Evolutionary conservation across 2,888 invertebrate species (phyloP).

Genomic region (Teleogryllus oceanicus): DNA sequence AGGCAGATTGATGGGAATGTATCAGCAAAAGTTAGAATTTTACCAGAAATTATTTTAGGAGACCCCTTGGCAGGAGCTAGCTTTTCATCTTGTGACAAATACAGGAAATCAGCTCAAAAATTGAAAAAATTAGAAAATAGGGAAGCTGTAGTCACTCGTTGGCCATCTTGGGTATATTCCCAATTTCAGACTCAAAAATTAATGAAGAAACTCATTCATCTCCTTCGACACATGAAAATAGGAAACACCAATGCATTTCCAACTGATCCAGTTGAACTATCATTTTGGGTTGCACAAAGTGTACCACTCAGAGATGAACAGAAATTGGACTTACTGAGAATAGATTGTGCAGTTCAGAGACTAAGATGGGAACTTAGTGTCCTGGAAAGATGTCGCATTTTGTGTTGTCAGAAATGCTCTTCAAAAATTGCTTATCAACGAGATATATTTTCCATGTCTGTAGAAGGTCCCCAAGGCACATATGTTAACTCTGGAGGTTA

Average conservation of each 20-base stretch:
- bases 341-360: slow-evolving; percentile 66
- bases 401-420: slow-evolving; percentile 53
- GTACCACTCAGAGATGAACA: slow-evolving; percentile 65
- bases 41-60: slow-evolving; percentile 62
- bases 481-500: slow-evolving; percentile 78
- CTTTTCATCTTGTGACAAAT: slow-evolving; percentile 43
- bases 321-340: slow-evolving; percentile 59
- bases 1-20: slow-evolving; percentile 51
- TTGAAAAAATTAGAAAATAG: slow-evolving; percentile 38
- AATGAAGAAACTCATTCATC: slow-evolving; percentile 47
- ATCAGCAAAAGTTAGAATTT: slow-evolving; percentile 61
- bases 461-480: slow-evolving; percentile 73
- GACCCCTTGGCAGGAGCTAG: slow-evolving; percentile 53
- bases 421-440: slow-evolving; percentile 57
- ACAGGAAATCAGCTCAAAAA: slow-evolving; percentile 44
- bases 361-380: slow-evolving; percentile 57
- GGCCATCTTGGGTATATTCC: slow-evolving; percentile 65
- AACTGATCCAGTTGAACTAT: slow-evolving; percentile 61
- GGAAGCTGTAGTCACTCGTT: slow-evolving; percentile 56
- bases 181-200: slow-evolving; percentile 57
- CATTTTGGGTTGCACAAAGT: slow-evolving; percentile 78
- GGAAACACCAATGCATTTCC: slow-evolving; percentile 37
- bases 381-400: slow-evolving; percentile 52
- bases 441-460: slow-evolving; percentile 76
- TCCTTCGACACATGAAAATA: slow-evolving; percentile 43